Evolutionary conservation across 2,113 vertebrate genomes (phyloP).

Genomic region (Hippocampus guttulatus): DNA sequence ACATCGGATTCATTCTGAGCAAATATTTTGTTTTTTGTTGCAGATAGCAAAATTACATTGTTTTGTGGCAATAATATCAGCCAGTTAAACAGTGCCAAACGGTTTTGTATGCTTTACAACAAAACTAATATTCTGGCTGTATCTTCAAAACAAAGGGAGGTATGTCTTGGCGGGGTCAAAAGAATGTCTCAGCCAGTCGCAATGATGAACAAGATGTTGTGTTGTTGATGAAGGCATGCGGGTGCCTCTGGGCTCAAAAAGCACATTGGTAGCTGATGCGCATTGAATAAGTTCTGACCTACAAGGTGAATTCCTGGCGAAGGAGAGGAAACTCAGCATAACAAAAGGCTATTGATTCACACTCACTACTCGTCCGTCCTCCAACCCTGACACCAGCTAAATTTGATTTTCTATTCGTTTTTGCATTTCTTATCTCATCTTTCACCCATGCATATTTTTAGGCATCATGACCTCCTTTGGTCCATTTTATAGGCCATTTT

Average conservation of each 20-base stretch:
- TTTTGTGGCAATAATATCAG: too few species aligned
- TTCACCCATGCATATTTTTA: constrained; percentile 6
- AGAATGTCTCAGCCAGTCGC: background rate
- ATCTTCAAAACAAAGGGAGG: too few species aligned
- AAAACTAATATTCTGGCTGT: too few species aligned
- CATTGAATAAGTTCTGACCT: constrained; percentile 48
- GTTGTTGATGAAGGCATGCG: constrained; percentile 39
- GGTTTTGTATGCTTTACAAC: too few species aligned
- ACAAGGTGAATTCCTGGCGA: constrained; percentile 50
- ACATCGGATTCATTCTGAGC: too few species aligned
- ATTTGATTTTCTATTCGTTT: constrained; percentile 28
- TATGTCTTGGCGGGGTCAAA: too few species aligned
- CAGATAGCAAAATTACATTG: too few species aligned
- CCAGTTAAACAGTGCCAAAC: too few species aligned
- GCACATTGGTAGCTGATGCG: constrained; percentile 36
- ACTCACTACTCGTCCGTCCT: constrained; percentile 39
- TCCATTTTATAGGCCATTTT: background rate
- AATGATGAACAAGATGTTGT: constrained; percentile 20
- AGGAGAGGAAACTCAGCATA: constrained; percentile 24
- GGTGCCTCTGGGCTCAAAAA: constrained; percentile 26
- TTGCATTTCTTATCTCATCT: background rate
- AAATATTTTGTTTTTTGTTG: too few species aligned
- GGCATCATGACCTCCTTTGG: background rate
- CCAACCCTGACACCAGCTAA: constrained; percentile 23
- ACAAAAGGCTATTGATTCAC: constrained; percentile 48